Percentiles rank a stretch among this genome's conserved stretches.
These are phyloP conservation scores for Sebastolobus altivelis DNA, from an alignment of 2,797 vertebrate species.

Conservation along the genomic window DNA sequence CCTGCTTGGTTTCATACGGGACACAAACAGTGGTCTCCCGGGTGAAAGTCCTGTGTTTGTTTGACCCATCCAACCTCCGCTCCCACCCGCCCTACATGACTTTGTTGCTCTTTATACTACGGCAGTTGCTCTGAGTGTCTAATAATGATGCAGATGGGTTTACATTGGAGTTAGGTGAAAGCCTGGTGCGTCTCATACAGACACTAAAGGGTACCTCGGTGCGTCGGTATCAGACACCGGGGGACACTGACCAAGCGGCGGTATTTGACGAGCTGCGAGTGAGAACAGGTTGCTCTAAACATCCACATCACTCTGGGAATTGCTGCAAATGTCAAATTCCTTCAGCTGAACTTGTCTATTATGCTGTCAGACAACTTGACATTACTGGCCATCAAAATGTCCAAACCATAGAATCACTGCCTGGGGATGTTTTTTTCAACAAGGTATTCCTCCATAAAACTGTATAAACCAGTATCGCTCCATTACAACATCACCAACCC, in stretches of 20 bases:
- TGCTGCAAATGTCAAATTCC: slow-evolving; percentile 31
- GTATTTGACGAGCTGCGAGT: background rate
- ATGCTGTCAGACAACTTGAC: slow-evolving; percentile 28
- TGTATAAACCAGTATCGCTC: slow-evolving; percentile 1
- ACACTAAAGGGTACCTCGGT: background rate
- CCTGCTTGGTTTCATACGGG: too few relatives aligned
- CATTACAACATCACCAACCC: background rate
- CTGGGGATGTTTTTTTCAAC: background rate
- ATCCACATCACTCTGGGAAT: slow-evolving; percentile 32
- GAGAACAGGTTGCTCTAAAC: background rate
- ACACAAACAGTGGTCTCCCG: too few relatives aligned
- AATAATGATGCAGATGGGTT: background rate
- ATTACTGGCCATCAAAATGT: slow-evolving; percentile 15
- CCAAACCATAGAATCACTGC: slow-evolving; percentile 10
- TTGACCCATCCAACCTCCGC: too few relatives aligned
- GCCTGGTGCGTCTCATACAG: background rate
- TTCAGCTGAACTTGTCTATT: slow-evolving; percentile 9
- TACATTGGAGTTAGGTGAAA: background rate
- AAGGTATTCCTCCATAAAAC: slow-evolving; percentile 18
- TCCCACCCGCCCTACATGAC: too few relatives aligned
- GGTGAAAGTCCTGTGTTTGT: too few relatives aligned
- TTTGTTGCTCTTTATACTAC: background rate
- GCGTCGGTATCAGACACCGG: background rate
- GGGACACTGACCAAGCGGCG: fast-evolving
- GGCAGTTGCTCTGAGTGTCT: background rate